Percentiles rank a stretch among this genome's conserved stretches.
These are phyloP conservation scores for Clanis bilineata DNA, from an alignment of 2,888 invertebrate species.

Conservation along the genomic window DNA sequence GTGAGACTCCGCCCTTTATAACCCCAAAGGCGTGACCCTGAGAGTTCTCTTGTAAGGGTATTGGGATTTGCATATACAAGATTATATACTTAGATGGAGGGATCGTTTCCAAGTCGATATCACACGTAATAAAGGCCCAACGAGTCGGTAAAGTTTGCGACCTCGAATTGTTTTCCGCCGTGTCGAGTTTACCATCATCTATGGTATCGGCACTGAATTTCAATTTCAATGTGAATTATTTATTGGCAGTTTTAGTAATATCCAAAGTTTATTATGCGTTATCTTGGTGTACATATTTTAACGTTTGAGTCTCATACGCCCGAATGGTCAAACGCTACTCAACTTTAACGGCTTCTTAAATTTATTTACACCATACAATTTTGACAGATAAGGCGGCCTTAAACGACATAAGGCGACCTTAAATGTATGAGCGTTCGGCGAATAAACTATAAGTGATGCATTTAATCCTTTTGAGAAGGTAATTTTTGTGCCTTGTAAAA, in stretches of 20 bases:
- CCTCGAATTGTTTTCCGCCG: slow-evolving; percentile 64
- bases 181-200: slow-evolving; percentile 46
- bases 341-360: no score
- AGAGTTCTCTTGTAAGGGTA: slow-evolving; percentile 65
- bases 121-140: slow-evolving; percentile 66
- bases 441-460: no score
- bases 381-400: no score
- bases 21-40: slow-evolving; percentile 65
- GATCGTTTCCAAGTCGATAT: slow-evolving; percentile 62
- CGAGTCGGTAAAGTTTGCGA: slow-evolving; percentile 60
- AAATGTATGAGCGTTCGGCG: no score
- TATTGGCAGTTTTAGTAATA: neutral
- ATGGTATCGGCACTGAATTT: slow-evolving; percentile 17
- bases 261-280: neutral
- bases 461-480: no score
- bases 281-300: no score
- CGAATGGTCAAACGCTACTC: no score
- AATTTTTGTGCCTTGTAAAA: no score
- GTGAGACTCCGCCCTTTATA: slow-evolving; percentile 61
- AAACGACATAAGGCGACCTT: no score
- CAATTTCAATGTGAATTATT: neutral
- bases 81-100: slow-evolving; percentile 68
- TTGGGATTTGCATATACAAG: slow-evolving; percentile 71
- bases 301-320: no score
- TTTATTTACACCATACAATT: no score